These are phyloP conservation scores for Copidosoma aretas DNA, from an alignment of 2,888 invertebrate genomes.

Conservation along the genomic window DNA sequence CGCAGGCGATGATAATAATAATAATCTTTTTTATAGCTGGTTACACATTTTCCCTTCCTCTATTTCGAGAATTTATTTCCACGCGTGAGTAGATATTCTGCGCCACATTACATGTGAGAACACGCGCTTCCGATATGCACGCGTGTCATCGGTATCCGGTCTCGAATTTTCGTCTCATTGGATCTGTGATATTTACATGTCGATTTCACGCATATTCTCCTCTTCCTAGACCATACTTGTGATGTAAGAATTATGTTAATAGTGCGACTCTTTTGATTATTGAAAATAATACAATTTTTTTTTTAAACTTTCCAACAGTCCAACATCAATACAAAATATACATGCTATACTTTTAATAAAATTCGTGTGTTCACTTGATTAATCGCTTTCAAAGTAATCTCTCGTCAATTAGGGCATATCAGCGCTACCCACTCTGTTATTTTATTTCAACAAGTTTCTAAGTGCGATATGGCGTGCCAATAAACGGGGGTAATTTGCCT, in stretches of 20 bases:
- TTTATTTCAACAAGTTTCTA: neutral
- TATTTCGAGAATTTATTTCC: neutral
- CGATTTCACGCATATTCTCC: too few species aligned
- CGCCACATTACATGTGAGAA: neutral
- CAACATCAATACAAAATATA: too few species aligned
- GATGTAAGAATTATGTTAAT: too few species aligned
- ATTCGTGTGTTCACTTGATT: too few species aligned
- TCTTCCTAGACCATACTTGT: too few species aligned
- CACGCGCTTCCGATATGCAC: neutral
- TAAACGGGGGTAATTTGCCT: neutral
- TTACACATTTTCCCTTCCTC: slow-evolving; percentile 1
- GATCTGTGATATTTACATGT: too few species aligned
- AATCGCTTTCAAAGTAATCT: too few species aligned
- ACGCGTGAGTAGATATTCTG: neutral
- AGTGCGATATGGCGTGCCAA: neutral
- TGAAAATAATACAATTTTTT: neutral
- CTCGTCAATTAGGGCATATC: too few species aligned
- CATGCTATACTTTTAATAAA: too few species aligned
- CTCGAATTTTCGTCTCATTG: too few species aligned
- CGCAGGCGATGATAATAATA: slow-evolving; percentile 2
- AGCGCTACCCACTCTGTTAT: neutral
- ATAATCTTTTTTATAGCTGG: slow-evolving; percentile 12
- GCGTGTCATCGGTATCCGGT: too few species aligned
- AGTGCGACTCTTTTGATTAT: too few species aligned
- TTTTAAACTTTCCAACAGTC: neutral